Base-by-base conservation (phyloP, 2,797 vertebrate species). In the Prionace glauca region DNA sequence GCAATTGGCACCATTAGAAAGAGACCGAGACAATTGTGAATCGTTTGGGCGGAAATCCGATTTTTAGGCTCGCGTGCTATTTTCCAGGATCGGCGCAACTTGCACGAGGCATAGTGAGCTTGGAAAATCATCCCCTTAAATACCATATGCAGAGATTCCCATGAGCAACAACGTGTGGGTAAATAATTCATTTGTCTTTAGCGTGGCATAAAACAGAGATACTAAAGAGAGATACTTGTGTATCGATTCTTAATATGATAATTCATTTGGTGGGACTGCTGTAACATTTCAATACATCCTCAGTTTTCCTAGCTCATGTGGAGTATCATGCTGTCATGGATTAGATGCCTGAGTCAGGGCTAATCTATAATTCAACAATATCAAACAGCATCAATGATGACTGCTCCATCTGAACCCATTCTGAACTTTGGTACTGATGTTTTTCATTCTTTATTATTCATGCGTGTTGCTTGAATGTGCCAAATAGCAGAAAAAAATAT, bases 401-500 rank as follows among this genome's bases (percentile, higher is more conserved):
- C 26, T 95, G 32, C 56, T 77, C 69, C 26, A 74, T 77, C 12
- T 77, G 26, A 50, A 50, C 74, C 71, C 45, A 56, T 56, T 22
- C 45, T 50, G 71, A 74, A 95, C 7, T 32, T 71, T 56, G 45
- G 14, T 77, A 10, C 41, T 50, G 45, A 95, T 95, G 32, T 24
- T 95, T 50, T n/a, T 95, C 71, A 18, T 74, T 71, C 26, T 95
- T 74, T 74, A 77, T 69, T 18, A 91, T 62, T 11, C 32, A 62
- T 62, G 87, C 56, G 22, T 65, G 32, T 91, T 62, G 60, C 12
- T n/a, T 91, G 88, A 77, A 32, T 60, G 32, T 74, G 41, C 93
- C 50, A 95, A 95, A 77, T 77, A 32, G 3, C 29, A 16, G 22
- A 14, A 95, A 95, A 95, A 95, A 20, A 60, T 95, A 77, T 95